Base-by-base conservation (phyloP, 2,113 vertebrate genomes). In the Propithecus coquereli region DNA sequence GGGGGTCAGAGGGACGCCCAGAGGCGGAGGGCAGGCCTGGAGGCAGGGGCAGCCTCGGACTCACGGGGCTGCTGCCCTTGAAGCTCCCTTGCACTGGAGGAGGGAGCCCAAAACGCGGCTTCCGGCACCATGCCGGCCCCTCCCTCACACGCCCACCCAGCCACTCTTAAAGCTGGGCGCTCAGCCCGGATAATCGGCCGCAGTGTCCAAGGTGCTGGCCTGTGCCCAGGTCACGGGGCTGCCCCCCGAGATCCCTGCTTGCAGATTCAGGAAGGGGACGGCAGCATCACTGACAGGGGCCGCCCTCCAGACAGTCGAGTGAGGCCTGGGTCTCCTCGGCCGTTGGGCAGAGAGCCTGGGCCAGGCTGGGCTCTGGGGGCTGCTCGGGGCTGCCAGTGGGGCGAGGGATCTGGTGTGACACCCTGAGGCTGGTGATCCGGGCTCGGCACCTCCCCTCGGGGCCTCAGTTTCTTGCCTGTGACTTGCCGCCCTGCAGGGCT, bases 1-100 rank as follows among this genome's bases (percentile, higher is more conserved):
- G n/a, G 52, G 12, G 32, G 37, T 8, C 82, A 66, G 82, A 50
- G 63, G 59, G 61, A n/a, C 6, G 8, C 20, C 63, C 4, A 8
- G 8, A n/a, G 37, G 27, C 0, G 10, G 40, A 23, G 2, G 5
- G 30, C 32, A 57, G 63, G 18, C 43, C 0, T 1, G 45, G 61
- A 34, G 76, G 27, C n/a, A 30, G 70, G 8, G 45, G 50, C 8
- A 7, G n/a, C 59, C 57, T 89, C 71, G 37, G 16, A 79, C n/a
- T 13, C 27, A 30, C 52, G 20, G 40, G 10, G 25, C 2, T 18
- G 66, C 54, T 8, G 25, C 57, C 54, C 66, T 47, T 71, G 43
- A 47, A 11, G 52, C n/a, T 57, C 50, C 43, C 14, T 27, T 59
- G 8, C 3, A 3, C 16, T 17, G 16, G 11, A n/a, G 2, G 45